These are phyloP conservation scores for Chionodraco myersi DNA, from an alignment of 2,113 vertebrate genomes.

Conservation along the genomic window DNA sequence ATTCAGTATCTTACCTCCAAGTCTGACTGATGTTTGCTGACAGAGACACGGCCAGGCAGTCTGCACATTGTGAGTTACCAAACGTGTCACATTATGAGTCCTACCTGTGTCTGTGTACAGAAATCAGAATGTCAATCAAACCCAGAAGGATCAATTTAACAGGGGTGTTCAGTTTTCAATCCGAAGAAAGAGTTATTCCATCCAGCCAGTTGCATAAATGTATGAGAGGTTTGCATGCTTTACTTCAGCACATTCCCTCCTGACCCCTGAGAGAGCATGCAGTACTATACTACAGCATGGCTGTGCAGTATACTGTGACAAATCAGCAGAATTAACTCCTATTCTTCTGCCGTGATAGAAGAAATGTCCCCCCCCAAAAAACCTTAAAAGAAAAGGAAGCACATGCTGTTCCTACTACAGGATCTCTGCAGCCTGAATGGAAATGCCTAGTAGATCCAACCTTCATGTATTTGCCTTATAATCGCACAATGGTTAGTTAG, in stretches of 20 bases:
- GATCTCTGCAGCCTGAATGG: conserved; percentile 73
- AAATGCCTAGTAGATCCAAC: conserved; percentile 87
- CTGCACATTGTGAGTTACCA: conserved; percentile 16
- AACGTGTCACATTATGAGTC: background rate
- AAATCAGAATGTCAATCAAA: conserved; percentile 48
- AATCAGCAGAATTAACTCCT: conserved; percentile 41
- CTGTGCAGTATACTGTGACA: conserved; percentile 45
- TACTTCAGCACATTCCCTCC: conserved; percentile 74
- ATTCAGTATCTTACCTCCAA: conserved; percentile 51
- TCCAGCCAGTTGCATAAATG: conserved; percentile 10
- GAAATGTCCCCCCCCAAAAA: background rate
- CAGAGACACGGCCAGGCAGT: conserved; percentile 11
- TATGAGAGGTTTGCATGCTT: conserved; percentile 52
- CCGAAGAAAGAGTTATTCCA: background rate
- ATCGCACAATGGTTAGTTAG: conserved; percentile 90
- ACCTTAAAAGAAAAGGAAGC: conserved; percentile 51
- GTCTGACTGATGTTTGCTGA: conserved; percentile 35
- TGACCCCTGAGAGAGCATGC: conserved; percentile 40
- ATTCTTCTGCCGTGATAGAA: conserved; percentile 29
- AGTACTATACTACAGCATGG: conserved; percentile 31
- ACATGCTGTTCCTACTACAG: conserved; percentile 61
- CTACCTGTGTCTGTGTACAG: conserved; percentile 24
- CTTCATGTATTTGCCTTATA: conserved; percentile 97
- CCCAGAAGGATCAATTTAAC: conserved; percentile 28
- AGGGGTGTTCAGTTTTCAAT: conserved; percentile 10